Evolutionary conservation across 2,797 vertebrate species (phyloP).

Genomic region (Ctenosaura bakeri): DNA sequence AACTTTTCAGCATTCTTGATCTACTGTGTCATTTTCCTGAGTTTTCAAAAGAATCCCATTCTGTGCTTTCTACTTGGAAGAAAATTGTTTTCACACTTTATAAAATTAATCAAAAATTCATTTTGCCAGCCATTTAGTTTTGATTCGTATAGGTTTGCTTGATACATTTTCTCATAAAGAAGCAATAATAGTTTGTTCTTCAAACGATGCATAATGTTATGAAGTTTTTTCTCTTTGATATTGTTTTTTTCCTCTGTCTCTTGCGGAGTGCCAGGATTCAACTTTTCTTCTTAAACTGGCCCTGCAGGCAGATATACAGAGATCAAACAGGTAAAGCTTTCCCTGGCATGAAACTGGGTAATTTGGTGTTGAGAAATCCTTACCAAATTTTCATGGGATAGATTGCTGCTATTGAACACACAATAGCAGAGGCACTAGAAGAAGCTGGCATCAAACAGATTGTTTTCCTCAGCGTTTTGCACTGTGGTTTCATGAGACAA

Average conservation of each 20-base stretch:
- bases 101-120: slow-evolving; percentile 49
- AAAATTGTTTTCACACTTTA: slow-evolving; percentile 51
- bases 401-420: not conserved
- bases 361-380: not conserved
- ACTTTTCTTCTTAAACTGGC: not conserved
- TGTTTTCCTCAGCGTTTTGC: not conserved
- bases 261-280: too few species aligned
- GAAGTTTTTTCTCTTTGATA: slow-evolving; percentile 68
- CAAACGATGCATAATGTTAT: slow-evolving; percentile 67
- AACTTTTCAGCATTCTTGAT: slow-evolving; percentile 20
- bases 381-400: not conserved
- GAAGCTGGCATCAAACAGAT: not conserved
- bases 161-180: slow-evolving; percentile 62
- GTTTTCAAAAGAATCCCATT: slow-evolving; percentile 32
- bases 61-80: slow-evolving; percentile 33
- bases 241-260: slow-evolving; percentile 28
- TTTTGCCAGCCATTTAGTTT: slow-evolving; percentile 59
- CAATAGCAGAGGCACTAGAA: not conserved
- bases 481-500: not conserved
- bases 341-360: not conserved
- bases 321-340: not conserved
- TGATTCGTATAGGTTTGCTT: slow-evolving; percentile 59
- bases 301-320: not conserved
- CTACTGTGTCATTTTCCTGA: not conserved
- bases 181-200: slow-evolving; percentile 69